These are phyloP conservation scores for Chloromyia formosa DNA, from an alignment of 2,888 invertebrate species.

Conservation along the genomic window DNA sequence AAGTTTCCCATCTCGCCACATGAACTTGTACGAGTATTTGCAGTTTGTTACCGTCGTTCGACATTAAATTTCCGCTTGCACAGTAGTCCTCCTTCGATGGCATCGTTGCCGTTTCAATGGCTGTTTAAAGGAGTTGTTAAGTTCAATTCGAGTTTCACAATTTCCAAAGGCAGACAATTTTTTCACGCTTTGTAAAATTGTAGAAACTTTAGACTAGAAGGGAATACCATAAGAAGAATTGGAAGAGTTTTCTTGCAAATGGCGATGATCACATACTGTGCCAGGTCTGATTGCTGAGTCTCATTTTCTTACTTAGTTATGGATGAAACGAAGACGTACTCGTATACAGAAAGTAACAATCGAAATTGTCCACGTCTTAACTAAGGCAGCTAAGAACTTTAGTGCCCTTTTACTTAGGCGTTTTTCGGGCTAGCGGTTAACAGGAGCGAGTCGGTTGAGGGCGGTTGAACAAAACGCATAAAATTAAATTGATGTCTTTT, in stretches of 20 bases:
- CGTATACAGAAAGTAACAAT: not conserved
- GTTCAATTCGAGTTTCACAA: conserved; percentile 36
- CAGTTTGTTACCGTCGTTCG: conserved; percentile 35
- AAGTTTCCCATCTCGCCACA: conserved; percentile 34
- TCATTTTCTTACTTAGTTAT: not conserved
- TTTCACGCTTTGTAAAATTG: conserved; percentile 36
- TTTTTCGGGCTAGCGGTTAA: no score
- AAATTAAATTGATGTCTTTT: no score
- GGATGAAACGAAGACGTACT: not conserved
- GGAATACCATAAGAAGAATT: conserved; percentile 13
- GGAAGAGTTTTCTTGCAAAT: conserved; percentile 18
- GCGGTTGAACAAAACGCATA: no score
- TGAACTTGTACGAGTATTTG: no score
- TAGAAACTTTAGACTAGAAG: not conserved
- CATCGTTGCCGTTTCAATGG: conserved; percentile 33
- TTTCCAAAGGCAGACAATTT: conserved; percentile 46
- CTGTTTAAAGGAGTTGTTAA: conserved; percentile 33
- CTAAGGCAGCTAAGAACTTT: no score
- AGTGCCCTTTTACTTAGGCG: no score
- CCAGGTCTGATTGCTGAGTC: not conserved
- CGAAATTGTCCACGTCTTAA: conserved; percentile 3
- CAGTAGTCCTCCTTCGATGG: conserved; percentile 23
- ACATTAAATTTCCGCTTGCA: conserved; percentile 39
- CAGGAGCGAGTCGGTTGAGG: no score
- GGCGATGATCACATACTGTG: conserved; percentile 28